These are phyloP conservation scores for Limonius californicus DNA, from an alignment of 1,140 invertebrate genomes.

Conservation along the genomic window DNA sequence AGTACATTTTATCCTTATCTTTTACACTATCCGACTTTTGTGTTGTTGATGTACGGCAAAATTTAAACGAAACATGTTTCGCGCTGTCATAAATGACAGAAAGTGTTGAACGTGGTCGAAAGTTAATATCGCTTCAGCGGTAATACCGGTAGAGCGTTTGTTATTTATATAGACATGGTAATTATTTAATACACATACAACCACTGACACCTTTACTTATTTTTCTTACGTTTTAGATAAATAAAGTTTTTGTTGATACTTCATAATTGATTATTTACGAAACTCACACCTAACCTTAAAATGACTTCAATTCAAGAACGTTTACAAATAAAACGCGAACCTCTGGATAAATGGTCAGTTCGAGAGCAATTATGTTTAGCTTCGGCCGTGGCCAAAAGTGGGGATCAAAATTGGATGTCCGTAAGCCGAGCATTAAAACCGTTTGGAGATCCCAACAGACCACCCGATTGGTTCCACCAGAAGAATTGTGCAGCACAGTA, in stretches of 20 bases:
- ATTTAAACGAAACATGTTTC: too few species aligned
- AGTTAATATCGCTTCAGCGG: too few species aligned
- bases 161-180: background rate
- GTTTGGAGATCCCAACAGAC: conserved; percentile 69
- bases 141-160: background rate
- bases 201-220: background rate
- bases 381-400: conserved; percentile 80
- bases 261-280: too few species aligned
- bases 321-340: conserved; percentile 64
- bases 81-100: too few species aligned
- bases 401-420: conserved; percentile 93
- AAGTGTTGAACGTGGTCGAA: too few species aligned
- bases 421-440: conserved; percentile 75
- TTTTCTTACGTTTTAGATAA: background rate
- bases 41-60: too few species aligned
- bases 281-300: conserved; percentile 12
- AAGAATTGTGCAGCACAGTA: conserved; percentile 91
- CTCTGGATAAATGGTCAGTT: conserved; percentile 78
- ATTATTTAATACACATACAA: background rate
- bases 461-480: conserved; percentile 86
- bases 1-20: too few species aligned
- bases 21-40: too few species aligned
- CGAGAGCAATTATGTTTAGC: conserved; percentile 82
- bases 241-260: background rate
- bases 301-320: conserved; percentile 58